Evolutionary conservation across 2,113 vertebrate species (phyloP), one percentile per base, ranked within the genome.

Genomic region (Colaptes auratus): DNA sequence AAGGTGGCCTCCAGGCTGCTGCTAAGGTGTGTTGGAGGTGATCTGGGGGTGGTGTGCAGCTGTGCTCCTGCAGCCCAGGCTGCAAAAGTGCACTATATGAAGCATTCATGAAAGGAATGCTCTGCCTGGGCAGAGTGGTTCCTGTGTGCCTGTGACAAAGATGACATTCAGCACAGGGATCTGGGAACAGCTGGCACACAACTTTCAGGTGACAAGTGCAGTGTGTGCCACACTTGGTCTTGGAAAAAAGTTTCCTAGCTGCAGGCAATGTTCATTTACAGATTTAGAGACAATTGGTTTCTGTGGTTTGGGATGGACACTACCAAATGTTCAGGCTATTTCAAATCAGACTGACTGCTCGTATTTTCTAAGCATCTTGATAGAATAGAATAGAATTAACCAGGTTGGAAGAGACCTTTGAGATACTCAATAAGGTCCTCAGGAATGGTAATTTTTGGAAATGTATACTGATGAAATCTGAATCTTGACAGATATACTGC

Each of bases 71-170:
- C 48, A 73, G 55, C 46, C 35, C 42, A 44, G 63, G 15, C 59
- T 81, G 61, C 33, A 39, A 31, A 53, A 6, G 4, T 10, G 15
- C 0, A 3, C 36, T 72, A 2, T 48, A 7, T 0, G 13, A 48
- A 65, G 25, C 52, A 27, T 2, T 42, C n/a, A 28, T 2, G 3
- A 44, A 83, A 42, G 30, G 60, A 63, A 9, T 1, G 0, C 19
- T 36, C 72, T 87, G 39, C 55, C 39, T 16, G 30, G 33, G 60
- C 13, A 14, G 55, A 27, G 64, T 2, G 1, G n/a, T 0, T 2
- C 78, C 63, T 53, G 66, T 36, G 50, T n/a, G 3, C 23, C 0
- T 0, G 23, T 82, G 59, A 55, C 63, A 77, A 61, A 88, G 84
- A 63, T 61, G 73, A 61, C 52, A 39, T 63, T 81, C 0, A 8